Conservation (phyloP, 2,113 vertebrate genomes). For the Coreoperca whiteheadi region DNA sequence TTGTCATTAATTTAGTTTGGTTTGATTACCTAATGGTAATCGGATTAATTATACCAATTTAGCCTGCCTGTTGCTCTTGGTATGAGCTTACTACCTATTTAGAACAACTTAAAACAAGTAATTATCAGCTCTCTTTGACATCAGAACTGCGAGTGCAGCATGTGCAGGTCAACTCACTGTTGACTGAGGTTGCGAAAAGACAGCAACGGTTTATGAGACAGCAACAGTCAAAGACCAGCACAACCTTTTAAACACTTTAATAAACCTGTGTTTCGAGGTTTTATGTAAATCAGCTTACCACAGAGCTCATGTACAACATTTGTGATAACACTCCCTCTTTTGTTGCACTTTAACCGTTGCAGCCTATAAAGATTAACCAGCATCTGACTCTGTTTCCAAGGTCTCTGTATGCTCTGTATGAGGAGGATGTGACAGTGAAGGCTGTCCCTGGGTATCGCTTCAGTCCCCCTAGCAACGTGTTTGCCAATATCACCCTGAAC, state of each 20-base stretch:
- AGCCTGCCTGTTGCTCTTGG: slow-evolving; percentile 9
- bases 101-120: slow-evolving; percentile 15
- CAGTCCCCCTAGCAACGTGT: slow-evolving; percentile 86
- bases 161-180: not conserved
- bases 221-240: not conserved
- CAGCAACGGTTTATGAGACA: not conserved
- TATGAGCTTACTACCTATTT: not conserved
- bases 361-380: slow-evolving; percentile 19
- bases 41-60: slow-evolving; percentile 47
- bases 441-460: slow-evolving; percentile 90
- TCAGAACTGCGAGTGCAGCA: not conserved
- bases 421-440: slow-evolving; percentile 85
- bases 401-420: slow-evolving; percentile 89
- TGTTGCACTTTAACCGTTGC: not conserved
- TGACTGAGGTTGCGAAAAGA: not conserved
- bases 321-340: not conserved
- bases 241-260: not conserved
- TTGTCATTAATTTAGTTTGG: too few species aligned
- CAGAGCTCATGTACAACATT: not conserved
- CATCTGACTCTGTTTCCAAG: slow-evolving; percentile 76
- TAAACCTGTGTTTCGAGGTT: slow-evolving; percentile 19
- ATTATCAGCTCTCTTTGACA: not conserved
- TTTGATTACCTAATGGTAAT: too few species aligned
- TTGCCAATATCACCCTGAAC: slow-evolving; percentile 88
- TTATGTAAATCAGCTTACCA: slow-evolving; percentile 28